Evolutionary conservation across 2,113 vertebrate species (phyloP), one percentile per base, ranked within the genome.

Genomic region (Toxotes chatareus): DNA sequence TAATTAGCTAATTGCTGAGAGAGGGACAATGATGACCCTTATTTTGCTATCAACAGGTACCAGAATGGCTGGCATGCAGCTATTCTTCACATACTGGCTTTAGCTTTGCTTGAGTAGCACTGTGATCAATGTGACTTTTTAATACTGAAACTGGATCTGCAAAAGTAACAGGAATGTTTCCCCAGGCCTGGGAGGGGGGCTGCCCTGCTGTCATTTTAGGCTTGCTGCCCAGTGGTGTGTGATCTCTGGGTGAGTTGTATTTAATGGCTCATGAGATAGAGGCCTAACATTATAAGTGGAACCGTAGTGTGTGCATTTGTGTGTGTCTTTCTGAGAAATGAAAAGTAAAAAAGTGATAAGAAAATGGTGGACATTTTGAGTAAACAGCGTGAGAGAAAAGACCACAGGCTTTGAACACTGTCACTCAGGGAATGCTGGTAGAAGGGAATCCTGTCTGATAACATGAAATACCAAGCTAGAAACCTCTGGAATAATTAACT

Each of bases 1-100:
- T 78, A 82, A 83, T 91, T 88, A 89, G 77, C 66, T 91, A 90
- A 91, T 89, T 91, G 83, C 83, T 23, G 66, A 46, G 51, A 68
- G 77, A 59, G 61, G 71, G 66, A 86, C 71, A 82, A 67, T 80
- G 77, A 86, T 80, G 62, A 70, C 64, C 77, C 79, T 86, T 36
- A 19, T 70, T 80, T 76, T 76, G 61, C 14, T 76, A 82, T 79
- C 83, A 83, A 77, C 76, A 89, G 86, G 84, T 86, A 80, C 2
- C 14, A 69, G 42, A 9, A 14, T 69, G 73, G 73, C 46, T 85
- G 56, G 68, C 72, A 44, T 53, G 17, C 36, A 66, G 65, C 61
- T 56, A 64, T 27, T 36, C 34, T 51, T 31, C 42, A 21, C 36
- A 66, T 62, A 23, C 21, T 61, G 49, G 7, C 57, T 73, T 73